Percentiles rank a stretch among this genome's conserved stretches.
These are phyloP conservation scores for Melanophora roralis DNA, from an alignment of 2,888 invertebrate genomes.

Conservation along the genomic window DNA sequence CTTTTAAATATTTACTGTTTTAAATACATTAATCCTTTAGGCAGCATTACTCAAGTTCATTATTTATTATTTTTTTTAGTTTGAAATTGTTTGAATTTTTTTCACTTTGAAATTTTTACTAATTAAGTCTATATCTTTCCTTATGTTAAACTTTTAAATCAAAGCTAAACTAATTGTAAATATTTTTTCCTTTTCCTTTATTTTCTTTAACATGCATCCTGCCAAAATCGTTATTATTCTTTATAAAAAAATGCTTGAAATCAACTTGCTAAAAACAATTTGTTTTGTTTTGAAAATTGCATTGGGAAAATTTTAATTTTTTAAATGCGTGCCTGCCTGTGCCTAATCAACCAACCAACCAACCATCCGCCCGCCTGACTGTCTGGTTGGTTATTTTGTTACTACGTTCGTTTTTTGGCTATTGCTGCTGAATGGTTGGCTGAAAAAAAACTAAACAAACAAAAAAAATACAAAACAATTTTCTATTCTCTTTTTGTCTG, in stretches of 20 bases:
- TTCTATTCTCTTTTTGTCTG: conserved; percentile 27
- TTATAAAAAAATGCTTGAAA: conserved; percentile 52
- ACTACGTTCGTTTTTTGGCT: conserved; percentile 29
- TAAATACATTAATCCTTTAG: background rate
- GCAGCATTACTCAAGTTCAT: no score
- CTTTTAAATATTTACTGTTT: no score
- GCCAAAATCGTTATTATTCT: conserved; percentile 52
- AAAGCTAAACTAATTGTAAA: conserved; percentile 46
- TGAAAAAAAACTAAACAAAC: conserved; percentile 5
- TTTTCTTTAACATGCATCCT: conserved; percentile 50
- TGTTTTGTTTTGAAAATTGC: conserved; percentile 9
- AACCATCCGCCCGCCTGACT: background rate
- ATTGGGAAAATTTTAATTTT: conserved; percentile 10
- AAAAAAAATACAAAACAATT: conserved; percentile 28
- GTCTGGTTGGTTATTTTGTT: conserved; percentile 33
- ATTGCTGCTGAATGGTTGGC: conserved; percentile 35
- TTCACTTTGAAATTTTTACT: conserved; percentile 14
- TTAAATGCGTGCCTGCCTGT: conserved; percentile 18
- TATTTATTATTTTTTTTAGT: no score
- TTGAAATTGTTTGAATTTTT: no score
- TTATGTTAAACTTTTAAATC: conserved; percentile 14
- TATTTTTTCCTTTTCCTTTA: conserved; percentile 29
- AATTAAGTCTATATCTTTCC: background rate
- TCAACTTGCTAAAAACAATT: conserved; percentile 46
- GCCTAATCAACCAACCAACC: background rate